Evolutionary conservation across 2,888 invertebrate species (phyloP), one percentile per base, ranked within the genome.

Genomic region (Temnothorax unifasciatus): DNA sequence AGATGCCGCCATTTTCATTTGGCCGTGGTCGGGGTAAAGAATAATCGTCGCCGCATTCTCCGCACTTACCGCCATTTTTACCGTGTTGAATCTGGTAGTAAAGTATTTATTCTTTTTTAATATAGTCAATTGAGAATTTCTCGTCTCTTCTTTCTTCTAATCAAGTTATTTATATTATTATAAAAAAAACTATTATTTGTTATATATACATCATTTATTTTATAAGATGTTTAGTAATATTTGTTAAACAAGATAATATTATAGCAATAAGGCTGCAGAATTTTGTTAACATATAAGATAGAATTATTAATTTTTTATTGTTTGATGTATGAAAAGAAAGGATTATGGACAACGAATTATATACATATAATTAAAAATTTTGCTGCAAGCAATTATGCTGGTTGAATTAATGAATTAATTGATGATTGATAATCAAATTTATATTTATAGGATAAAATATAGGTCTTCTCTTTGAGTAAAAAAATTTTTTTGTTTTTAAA

Each of bases 31-130:
- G 92, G 0, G 93, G 75, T 3, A 92, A 38, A 3, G 93, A 92
- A 85, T 95, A 96, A 85, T 95, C 92, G 90, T 96, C 96, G 1
- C 96, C 96, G 87, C 96, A 96, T 0, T 95, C 87, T 0, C 96
- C 96, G 88, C 96, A 96, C 71, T 94, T 94, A 1, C 96, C 96
- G 2, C 90, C 92, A 85, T 95, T 94, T 34, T 90, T 44, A 0
- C 13, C 2, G 6, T 54, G 79, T 0, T 83, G 86, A 18, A 50
- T 2, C 88, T 89, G 13, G 66, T 21, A 29, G 38, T 4, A 54
- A 41, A 38, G 0, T 41, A 21, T 52, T 34, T 41, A 52, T 38
- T 9, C n/a, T 52, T 64, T 64, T 38, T 21, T 21, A 29, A n/a
- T n/a, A 21, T 38, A 18, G 29, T 61, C n/a, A 44, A 59, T 25